Evolutionary conservation across 2,888 invertebrate species (phyloP), one percentile per base, ranked within the genome.

Genomic region (Agrotis clavis): DNA sequence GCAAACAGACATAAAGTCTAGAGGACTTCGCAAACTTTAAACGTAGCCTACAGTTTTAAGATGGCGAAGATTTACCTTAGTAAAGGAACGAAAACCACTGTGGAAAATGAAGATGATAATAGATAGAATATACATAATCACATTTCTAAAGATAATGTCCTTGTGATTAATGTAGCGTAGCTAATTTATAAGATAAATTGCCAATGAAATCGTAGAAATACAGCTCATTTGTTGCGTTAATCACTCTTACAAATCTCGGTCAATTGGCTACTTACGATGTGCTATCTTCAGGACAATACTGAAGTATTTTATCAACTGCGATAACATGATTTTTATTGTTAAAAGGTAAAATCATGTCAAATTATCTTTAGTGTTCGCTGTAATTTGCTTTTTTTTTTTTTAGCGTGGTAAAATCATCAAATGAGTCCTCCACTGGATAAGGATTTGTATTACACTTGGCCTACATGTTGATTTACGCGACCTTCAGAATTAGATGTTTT

Each of bases 241-340:
- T 84, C 74, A 71, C 51, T 80, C 64, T 76, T 45, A 72, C 66
- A 74, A 87, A 90, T 89, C 83, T 88, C 88, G 88, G 90, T 90
- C 89, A 90, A 89, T 83, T 86, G 86, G 77, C 84, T 84, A 88
- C 87, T 86, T 86, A 77, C 64, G 69, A 67, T 59, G 59, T 60
- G 73, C 67, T 86, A 88, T 87, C 85, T 74, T 50, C 61, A 51
- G 65, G 45, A 77, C 66, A 73, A 80, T 61, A 56, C 59, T 57
- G 35, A 74, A 80, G 48, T 56, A 79, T 68, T 77, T 78, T 74
- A 78, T 78, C 79, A 62, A 54, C 1, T 14, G 19, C 0, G 77
- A 79, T 80, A 75, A 61, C 50, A 62, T 25, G 18, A 64, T 63
- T 62, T 62, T 53, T 67, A 79, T 80, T 77, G 67, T 65, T 25